Conservation (phyloP, 2,797 vertebrate genomes). For the Dendrocincla tyrannina region DNA sequence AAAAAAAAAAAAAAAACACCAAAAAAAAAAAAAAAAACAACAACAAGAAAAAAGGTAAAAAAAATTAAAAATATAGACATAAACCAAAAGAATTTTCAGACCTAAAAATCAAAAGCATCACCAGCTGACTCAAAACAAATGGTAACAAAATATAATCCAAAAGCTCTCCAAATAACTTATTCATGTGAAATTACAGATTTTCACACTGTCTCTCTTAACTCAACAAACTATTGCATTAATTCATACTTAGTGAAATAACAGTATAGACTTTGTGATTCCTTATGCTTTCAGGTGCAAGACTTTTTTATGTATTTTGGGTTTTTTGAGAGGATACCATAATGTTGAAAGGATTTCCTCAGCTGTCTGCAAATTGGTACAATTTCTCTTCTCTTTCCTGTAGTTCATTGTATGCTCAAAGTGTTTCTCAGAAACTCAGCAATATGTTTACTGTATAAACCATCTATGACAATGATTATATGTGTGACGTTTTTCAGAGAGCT, state of each 20-base stretch:
- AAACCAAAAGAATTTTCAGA: not conserved
- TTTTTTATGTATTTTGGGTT: not conserved
- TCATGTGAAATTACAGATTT: not conserved
- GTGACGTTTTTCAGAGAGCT: not conserved
- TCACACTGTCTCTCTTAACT: not conserved
- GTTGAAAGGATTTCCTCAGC: not conserved
- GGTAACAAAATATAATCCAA: not conserved
- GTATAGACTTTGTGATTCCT: not conserved
- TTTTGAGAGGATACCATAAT: not conserved
- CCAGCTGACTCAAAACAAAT: not conserved
- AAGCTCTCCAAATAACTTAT: accelerated
- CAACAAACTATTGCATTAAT: not conserved
- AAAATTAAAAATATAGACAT: not conserved
- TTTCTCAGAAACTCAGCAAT: not conserved
- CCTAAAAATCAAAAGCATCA: not conserved
- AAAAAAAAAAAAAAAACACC: not conserved
- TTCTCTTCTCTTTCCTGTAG: not conserved
- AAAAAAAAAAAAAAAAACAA: no score
- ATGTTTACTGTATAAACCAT: not conserved
- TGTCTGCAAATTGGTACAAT: not conserved
- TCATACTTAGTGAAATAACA: not conserved
- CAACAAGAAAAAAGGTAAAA: not conserved
- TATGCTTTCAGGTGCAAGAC: not conserved
- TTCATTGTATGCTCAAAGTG: not conserved
- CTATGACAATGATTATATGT: not conserved